Percentiles rank a stretch among this genome's conserved stretches.
Evolutionary conservation across 1,140 invertebrate genomes (phyloP).

Genomic region (Listronotus bonariensis): DNA sequence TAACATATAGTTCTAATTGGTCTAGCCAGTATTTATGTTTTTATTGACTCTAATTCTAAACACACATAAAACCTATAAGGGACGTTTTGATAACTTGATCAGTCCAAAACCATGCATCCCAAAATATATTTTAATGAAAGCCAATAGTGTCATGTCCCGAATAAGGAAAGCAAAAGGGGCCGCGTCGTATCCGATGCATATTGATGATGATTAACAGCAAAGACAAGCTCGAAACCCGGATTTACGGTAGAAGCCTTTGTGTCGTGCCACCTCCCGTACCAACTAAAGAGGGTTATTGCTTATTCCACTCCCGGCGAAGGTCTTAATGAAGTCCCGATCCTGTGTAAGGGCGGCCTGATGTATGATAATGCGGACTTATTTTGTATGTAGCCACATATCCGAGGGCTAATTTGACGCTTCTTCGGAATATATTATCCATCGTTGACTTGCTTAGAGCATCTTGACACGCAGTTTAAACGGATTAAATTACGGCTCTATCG

Average conservation of each 20-base stretch:
- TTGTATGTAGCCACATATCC: constrained; percentile 3
- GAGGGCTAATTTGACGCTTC: too few species aligned
- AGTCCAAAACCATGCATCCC: too few species aligned
- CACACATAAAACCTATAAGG: too few species aligned
- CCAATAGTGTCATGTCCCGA: constrained; percentile 23
- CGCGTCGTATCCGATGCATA: constrained; percentile 27
- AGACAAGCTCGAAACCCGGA: constrained; percentile 28
- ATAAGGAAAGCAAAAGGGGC: constrained; percentile 23
- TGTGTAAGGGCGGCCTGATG: constrained; percentile 8
- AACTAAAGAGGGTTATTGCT: constrained; percentile 31
- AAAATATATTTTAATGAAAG: constrained; percentile 23
- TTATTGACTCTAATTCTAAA: too few species aligned
- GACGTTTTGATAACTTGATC: too few species aligned
- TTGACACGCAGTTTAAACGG: too few species aligned
- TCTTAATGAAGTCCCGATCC: constrained; percentile 27
- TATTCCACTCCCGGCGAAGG: constrained; percentile 25
- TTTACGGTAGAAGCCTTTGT: constrained; percentile 25
- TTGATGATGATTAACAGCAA: constrained; percentile 30
- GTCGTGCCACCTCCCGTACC: constrained; percentile 21
- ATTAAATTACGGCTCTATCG: too few species aligned
- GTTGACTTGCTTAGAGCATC: too few species aligned
- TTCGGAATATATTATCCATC: too few species aligned
- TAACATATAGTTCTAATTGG: too few species aligned
- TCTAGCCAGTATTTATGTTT: too few species aligned
- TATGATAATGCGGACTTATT: constrained; percentile 17